Evolutionary conservation across 2,113 vertebrate genomes (phyloP), one percentile per base, ranked within the genome.

Genomic region (Neotoma lepida): DNA sequence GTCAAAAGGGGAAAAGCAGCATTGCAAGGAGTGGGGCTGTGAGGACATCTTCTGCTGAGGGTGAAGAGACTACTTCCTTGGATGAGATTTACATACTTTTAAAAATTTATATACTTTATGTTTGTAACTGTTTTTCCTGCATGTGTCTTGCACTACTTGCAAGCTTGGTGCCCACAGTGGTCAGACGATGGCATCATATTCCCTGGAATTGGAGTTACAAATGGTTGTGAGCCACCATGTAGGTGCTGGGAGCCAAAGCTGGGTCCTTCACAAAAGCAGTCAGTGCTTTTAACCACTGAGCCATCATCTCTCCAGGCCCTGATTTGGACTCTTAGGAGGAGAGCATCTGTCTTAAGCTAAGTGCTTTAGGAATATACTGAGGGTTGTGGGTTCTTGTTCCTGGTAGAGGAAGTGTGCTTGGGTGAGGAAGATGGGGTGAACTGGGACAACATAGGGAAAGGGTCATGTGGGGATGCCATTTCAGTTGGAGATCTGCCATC

Each of bases 241-340:
- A 12, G 20, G 4, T 44, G 24, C 41, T 46, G 71, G 41, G 10
- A 46, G 24, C 41, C 41, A 76, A 46, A 46, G 22, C 22, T 14
- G 22, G 39, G 4, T 46, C 26, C 41, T 44, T 24, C 24, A 41
- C 39, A 41, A 41, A 35, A 35, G 33, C 14, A 68, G 66, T 15
- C 66, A 18, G 9, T 73, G 39, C 41, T 76, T 44, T 76, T 30
- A 76, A 44, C 54, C 24, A 9, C 54, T 58, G 12, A 82, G 54
- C n/a, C 54, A 41, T 82, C 54, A 41, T 82, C n/a, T 61, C 13
- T 41, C 54, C 13, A 61, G 54, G 49, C 18, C 54, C 22, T 70
- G 13, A 33, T 10, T 93, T 93, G 64, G 89, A 71, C 88, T 90
- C 35, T 88, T 90, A 24, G 68, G 63, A 74, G 70, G 93, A 77